These are phyloP conservation scores for Nomada ruficornis DNA, from an alignment of 2,888 invertebrate genomes.

Conservation along the genomic window DNA sequence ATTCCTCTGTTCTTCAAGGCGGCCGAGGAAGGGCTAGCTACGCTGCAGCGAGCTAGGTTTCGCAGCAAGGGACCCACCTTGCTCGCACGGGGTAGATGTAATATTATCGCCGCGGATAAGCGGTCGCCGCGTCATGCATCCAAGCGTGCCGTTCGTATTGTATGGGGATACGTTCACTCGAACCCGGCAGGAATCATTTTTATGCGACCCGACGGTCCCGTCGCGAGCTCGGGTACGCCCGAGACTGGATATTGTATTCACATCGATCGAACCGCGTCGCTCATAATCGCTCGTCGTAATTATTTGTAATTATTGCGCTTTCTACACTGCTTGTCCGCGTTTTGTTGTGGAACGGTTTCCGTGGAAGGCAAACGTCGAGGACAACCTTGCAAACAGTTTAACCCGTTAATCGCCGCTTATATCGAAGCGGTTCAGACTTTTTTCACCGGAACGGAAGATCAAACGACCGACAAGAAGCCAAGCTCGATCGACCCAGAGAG, in stretches of 20 bases:
- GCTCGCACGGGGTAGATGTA: conserved; percentile 58
- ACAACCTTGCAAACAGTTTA: conserved; percentile 16
- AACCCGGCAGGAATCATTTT: conserved; percentile 54
- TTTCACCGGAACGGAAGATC: conserved; percentile 55
- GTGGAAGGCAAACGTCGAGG: conserved; percentile 9
- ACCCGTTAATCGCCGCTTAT: conserved; percentile 7
- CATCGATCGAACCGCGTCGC: conserved; percentile 16
- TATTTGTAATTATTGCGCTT: conserved; percentile 19
- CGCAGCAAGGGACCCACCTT: conserved; percentile 55
- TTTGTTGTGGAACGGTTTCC: not conserved
- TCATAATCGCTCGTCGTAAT: not conserved
- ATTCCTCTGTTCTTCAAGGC: conserved; percentile 62
- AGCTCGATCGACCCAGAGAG: conserved; percentile 43
- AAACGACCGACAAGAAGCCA: conserved; percentile 47
- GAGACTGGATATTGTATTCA: conserved; percentile 41
- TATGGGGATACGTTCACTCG: conserved; percentile 44
- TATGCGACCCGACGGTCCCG: conserved; percentile 4
- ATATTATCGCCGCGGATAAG: conserved; percentile 68
- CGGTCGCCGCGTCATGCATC: conserved; percentile 45
- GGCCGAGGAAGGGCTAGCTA: conserved; percentile 21
- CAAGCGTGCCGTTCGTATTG: conserved; percentile 34
- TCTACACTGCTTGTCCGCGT: not conserved
- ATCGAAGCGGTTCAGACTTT: conserved; percentile 22
- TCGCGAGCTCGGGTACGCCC: conserved; percentile 17
- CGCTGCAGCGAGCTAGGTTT: conserved; percentile 15